phyloP scores from a whole-genome alignment of 2,888 invertebrate genomes.

The Cataglyphis altisquamis region DNA sequence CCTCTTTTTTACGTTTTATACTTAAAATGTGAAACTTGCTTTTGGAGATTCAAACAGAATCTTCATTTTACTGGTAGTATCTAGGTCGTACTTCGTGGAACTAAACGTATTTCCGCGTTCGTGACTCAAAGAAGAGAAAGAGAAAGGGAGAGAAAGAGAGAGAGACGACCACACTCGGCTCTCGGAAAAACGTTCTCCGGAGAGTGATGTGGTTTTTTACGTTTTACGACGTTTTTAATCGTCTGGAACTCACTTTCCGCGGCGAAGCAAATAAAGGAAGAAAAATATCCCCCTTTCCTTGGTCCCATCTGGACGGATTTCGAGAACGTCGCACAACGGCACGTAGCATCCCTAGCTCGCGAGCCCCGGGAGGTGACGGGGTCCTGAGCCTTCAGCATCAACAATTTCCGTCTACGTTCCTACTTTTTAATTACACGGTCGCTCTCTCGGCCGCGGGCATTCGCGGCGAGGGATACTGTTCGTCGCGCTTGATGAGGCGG shows the following conservation, averaged over 20 bases:
- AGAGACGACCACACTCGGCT: neutral
- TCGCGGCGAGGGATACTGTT: conserved; percentile 25
- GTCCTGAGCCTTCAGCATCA: conserved; percentile 71
- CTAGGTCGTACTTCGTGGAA: conserved; percentile 22
- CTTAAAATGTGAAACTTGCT: conserved; percentile 29
- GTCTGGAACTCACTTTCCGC: conserved; percentile 49
- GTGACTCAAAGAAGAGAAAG: neutral
- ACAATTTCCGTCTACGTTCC: conserved; percentile 75
- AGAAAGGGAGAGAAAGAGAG: neutral
- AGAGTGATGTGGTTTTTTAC: conserved; percentile 43
- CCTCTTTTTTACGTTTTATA: conserved; percentile 14
- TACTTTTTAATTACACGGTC: conserved; percentile 74
- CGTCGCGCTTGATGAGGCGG: conserved; percentile 27
- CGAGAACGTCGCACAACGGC: conserved; percentile 15
- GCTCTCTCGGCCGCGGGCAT: conserved; percentile 39
- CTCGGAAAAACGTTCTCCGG: conserved; percentile 42
- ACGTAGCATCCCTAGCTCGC: conserved; percentile 17
- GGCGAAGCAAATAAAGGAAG: conserved; percentile 27
- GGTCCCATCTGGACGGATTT: conserved; percentile 39
- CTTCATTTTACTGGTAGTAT: conserved; percentile 25
- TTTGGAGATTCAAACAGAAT: conserved; percentile 37
- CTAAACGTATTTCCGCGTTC: conserved; percentile 23
- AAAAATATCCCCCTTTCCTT: conserved; percentile 16
- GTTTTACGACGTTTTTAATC: conserved; percentile 50
- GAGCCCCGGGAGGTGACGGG: conserved; percentile 32